Evolutionary conservation across 2,113 vertebrate genomes (phyloP), one percentile per base, ranked within the genome.

Genomic region (Amblyopsis rosae): DNA sequence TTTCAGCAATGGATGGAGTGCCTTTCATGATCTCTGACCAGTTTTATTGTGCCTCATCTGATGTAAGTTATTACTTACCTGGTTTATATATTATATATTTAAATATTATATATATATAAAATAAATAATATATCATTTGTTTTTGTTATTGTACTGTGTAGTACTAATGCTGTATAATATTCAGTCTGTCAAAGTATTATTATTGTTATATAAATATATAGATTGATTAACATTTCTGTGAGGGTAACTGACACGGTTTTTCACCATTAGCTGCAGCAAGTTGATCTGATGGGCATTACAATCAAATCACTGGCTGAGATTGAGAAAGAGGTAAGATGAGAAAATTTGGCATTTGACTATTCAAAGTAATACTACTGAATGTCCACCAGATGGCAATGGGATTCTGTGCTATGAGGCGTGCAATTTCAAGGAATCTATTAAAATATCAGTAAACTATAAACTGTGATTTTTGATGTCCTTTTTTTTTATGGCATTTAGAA

Each of bases 11-110:
- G 98, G 98, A 99, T 57, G 98, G 98, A 41, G 98, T 99, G 81
- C 98, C 98, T 76, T 99, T 99, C 69, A 96, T 96, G 94, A 96
- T 99, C 82, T 99, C 98, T 0, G 98, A 99, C 83, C 98, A 98
- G 93, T 99, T 98, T 80, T 93, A 96, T 17, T 96, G 95, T 0
- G 92, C 96, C 76, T 95, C 96, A 10, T 93, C 95, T 79, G 94
- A 94, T 82, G 97, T 99, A 86, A 97, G 96, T 95, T 16, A n/a
- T 8, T 56, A 12, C 51, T 58, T 16, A 50, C 17, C 17, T 61
- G 3, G 59, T 15, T 51, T 12, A 10, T 93, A 10, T 15, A 16
- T 54, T 3, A 54, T 16, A n/a, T 26, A 26, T 26, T 2, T 26
- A 26, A 19, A 19, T 19, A 19, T 19, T 26, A 26, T 26, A 26